Base-by-base conservation (phyloP, 2,113 vertebrate species). In the Gymnogyps californianus region DNA sequence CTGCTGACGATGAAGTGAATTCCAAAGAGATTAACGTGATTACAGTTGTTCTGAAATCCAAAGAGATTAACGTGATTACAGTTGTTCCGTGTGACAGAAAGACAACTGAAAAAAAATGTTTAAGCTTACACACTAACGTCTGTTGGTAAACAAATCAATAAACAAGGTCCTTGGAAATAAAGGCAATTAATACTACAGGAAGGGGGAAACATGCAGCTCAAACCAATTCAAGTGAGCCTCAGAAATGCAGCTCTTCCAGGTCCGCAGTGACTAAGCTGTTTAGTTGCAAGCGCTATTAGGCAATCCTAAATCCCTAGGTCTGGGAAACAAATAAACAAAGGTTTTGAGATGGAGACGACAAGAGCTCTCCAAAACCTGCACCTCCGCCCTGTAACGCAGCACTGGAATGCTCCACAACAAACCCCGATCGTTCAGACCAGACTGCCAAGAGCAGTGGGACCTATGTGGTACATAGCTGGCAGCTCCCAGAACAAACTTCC, bases 201-300 rank as follows among this genome's bases (percentile, higher is more conserved):
- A 85, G 58, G 13, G 36, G 46, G 49, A 88, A 93, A 74, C 29
- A 1, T 0, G 22, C 55, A 83, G 70, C 57, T 76, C 61, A 79
- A 15, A 82, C 19, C 19, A 66, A 76, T 61, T 32, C 66, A 61
- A 74, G 44, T 1, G 11, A 88, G 78, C 54, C 62, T 88, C 75
- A 93, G 85, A 93, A 92, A 96, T 92, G 93, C 71, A 92, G 92
- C 54, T 91, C 85, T 93, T 85, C 95, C 78, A 88, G 92, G 82
- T 62, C 36, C 16, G 62, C 93, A 95, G 95, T 95, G 95, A 97
- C 95, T 94, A 97, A 96, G 92, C 90, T 95, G 66, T 96, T 95
- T n/a, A 95, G 82, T 92, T 86, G 44, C 36, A 58, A 88, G 69
- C 1, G 0, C 58, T 91, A 9, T 92, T 81, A 95, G 85, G 93